These are phyloP conservation scores for Drosophila meridiana DNA, from an alignment of 2,888 invertebrate genomes.

Conservation along the genomic window DNA sequence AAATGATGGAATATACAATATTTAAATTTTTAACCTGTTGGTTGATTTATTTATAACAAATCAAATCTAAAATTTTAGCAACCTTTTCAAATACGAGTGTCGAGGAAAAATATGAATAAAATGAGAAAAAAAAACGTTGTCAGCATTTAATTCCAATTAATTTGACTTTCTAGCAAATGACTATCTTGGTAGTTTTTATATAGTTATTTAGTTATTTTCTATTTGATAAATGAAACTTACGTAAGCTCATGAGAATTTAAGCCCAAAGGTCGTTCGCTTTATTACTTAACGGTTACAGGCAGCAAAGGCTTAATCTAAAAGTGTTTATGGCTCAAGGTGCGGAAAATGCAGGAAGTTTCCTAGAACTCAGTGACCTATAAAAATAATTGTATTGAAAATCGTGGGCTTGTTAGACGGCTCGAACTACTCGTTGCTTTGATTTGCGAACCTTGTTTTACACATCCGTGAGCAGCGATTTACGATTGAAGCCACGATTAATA, in stretches of 20 bases:
- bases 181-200: not conserved
- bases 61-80: not conserved
- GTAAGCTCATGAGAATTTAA: not conserved
- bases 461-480: not conserved
- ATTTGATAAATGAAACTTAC: not conserved
- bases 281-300: too few relatives aligned
- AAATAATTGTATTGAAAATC: constrained; percentile 4
- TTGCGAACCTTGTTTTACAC: not conserved
- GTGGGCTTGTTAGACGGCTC: not conserved
- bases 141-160: not conserved
- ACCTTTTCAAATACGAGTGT: not conserved
- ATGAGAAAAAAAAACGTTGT: not conserved
- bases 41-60: not conserved
- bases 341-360: not conserved
- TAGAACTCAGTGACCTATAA: not conserved
- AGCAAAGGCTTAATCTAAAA: not conserved
- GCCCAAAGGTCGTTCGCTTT: not conserved
- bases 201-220: not conserved
- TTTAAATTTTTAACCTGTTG: not conserved
- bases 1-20: too few relatives aligned
- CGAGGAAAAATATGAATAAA: not conserved
- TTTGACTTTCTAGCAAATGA: not conserved
- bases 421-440: not conserved
- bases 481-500: not conserved
- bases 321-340: not conserved